These are phyloP conservation scores for Scopus umbretta DNA, from an alignment of 2,113 vertebrate species.

Conservation along the genomic window DNA sequence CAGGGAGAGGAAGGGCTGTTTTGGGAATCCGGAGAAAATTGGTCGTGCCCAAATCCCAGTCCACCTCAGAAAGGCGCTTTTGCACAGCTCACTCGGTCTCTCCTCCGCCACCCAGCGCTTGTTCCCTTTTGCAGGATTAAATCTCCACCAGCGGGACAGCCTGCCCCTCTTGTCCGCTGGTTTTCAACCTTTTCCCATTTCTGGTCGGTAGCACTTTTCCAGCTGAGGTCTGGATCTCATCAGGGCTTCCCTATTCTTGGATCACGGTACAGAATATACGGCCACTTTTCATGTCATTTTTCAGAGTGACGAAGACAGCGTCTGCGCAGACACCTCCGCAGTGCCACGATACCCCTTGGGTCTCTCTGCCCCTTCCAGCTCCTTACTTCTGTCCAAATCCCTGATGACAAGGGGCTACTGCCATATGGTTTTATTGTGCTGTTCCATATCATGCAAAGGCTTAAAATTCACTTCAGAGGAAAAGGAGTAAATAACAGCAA, in stretches of 20 bases:
- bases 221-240: neutral
- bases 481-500: neutral
- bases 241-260: neutral
- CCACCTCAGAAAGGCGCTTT: neutral
- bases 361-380: neutral
- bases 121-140: neutral
- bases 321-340: neutral
- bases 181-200: neutral
- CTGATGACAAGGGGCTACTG: neutral
- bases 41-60: neutral
- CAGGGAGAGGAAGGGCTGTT: neutral
- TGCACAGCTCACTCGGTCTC: neutral
- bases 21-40: neutral
- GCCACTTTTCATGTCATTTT: neutral
- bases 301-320: neutral
- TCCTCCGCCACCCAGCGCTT: rapidly evolving
- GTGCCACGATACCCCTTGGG: neutral
- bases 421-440: neutral
- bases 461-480: neutral
- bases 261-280: too few relatives aligned
- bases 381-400: neutral
- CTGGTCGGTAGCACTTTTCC: neutral
- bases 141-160: too few relatives aligned
- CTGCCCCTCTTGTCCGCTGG: neutral
- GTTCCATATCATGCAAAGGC: neutral